phyloP scores from a whole-genome alignment of 2,888 invertebrate genomes.

The Epirrita christyi region DNA sequence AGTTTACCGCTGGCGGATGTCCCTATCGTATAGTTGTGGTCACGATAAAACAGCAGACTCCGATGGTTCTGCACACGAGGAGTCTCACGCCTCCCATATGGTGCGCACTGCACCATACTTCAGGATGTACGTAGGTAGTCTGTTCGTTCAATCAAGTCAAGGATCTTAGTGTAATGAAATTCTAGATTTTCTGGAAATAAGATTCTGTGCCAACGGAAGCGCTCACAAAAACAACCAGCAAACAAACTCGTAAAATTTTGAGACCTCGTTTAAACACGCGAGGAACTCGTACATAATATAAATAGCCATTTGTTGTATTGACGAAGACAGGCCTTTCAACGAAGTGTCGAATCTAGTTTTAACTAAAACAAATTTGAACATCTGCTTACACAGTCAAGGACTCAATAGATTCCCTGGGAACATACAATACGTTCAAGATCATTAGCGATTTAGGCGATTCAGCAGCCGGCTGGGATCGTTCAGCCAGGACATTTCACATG shows the following conservation, averaged over 20 bases:
- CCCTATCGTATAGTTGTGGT: conserved; percentile 61
- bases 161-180: not conserved
- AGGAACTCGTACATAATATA: no score
- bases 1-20: conserved; percentile 68
- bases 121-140: conserved; percentile 35
- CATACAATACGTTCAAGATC: conserved; percentile 66
- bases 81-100: conserved; percentile 66
- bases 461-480: conserved; percentile 66
- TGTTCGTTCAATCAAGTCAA: not conserved
- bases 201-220: conserved; percentile 19
- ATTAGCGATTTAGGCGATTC: conserved; percentile 68
- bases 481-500: conserved; percentile 77
- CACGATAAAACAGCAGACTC: conserved; percentile 69
- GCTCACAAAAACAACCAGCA: no score
- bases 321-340: conserved; percentile 6
- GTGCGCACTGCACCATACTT: conserved; percentile 41
- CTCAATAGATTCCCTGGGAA: conserved; percentile 49
- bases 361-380: conserved; percentile 28
- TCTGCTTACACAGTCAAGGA: conserved; percentile 28
- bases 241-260: not conserved
- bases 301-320: no score
- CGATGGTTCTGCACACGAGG: conserved; percentile 54
- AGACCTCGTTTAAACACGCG: not conserved
- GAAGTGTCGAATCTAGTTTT: conserved; percentile 8
- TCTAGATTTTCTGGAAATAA: conserved; percentile 19